A percentile compares a stretch with the other conserved stretches of the same genome.
phyloP scores from a whole-genome alignment of 2,888 invertebrate species.

The Apeira syringaria region DNA sequence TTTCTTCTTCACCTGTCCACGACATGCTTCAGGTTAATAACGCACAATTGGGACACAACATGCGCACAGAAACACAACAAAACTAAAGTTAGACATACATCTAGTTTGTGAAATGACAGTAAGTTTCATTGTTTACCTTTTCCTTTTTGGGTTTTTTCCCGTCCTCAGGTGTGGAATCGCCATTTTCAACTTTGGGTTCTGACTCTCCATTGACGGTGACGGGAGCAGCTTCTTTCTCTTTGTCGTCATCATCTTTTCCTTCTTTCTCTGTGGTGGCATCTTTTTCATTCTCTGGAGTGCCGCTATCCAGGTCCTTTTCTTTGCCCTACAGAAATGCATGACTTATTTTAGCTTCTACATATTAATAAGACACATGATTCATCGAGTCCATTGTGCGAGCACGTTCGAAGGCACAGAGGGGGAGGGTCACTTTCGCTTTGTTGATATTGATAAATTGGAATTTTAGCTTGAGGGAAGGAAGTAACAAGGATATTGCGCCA shows the following conservation, averaged over 20 bases:
- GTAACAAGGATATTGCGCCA: too few species aligned
- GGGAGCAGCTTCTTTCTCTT: slow-evolving; percentile 55
- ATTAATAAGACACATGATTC: too few species aligned
- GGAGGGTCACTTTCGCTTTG: slow-evolving; percentile 10
- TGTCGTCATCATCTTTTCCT: slow-evolving; percentile 58
- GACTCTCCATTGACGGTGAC: slow-evolving; percentile 71
- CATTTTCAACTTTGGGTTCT: slow-evolving; percentile 68
- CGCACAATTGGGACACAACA: slow-evolving; percentile 42
- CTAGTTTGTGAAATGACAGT: background rate
- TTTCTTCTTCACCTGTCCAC: slow-evolving; percentile 90
- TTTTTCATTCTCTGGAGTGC: slow-evolving; percentile 86
- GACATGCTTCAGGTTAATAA: slow-evolving; percentile 53
- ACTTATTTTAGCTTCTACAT: too few species aligned
- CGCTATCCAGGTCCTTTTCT: slow-evolving; percentile 81
- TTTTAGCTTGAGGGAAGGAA: background rate
- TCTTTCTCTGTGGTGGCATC: slow-evolving; percentile 87
- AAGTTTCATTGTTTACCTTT: slow-evolving; percentile 59
- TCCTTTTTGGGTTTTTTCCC: slow-evolving; percentile 87
- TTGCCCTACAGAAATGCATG: slow-evolving; percentile 75
- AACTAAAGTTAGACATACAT: slow-evolving; percentile 25
- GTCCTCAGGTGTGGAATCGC: slow-evolving; percentile 68
- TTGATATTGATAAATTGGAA: slow-evolving; percentile 7
- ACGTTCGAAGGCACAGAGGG: background rate
- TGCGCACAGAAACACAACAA: slow-evolving; percentile 36
- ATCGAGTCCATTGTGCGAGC: too few species aligned